Base-by-base conservation (phyloP, 2,113 vertebrate species). In the Connochaetes taurinus region DNA sequence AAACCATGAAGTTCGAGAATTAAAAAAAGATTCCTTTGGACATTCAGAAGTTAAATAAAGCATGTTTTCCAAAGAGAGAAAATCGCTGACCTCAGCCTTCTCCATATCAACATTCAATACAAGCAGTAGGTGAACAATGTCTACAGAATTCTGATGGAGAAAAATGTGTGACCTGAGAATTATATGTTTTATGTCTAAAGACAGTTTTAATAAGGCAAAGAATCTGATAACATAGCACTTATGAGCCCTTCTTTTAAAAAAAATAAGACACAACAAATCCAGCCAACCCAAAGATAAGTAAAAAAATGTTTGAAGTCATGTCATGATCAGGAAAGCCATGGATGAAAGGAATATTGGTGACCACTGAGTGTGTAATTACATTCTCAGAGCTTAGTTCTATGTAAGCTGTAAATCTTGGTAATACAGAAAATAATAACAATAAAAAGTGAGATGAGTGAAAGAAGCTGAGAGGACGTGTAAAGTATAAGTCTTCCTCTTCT, bases 401-500 rank as follows among this genome's bases (percentile, higher is more conserved):
- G 2, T 50, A 74, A 52, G 52, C 84, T 62, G 62, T 95, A 95
- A 93, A 95, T 92, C 90, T 97, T 29, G 2, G 40, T 80, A 74
- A 40, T 53, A 87, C 7, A 92, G 84, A 95, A 96, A 95, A 27
- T 50, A 94, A 80, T 53, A 81, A 81, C 12, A 82, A 55, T 27
- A 84, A 84, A 81, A 94, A 93, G 40, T 83, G 36, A 93, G 43
- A 71, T 40, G 27, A 91, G 11, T 53, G 16, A 50, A 58, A 95
- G 64, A 80, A 96, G 50, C 57, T 93, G 10, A 40, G 83, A 91
- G 64, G 29, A 87, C 45, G 12, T 27, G 2, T 57, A 62, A 90
- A 96, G 80, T 84, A 87, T 62, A 92, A 87, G 52, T 95, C 83
- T 67, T 85, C 71, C 33, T 94, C 82, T 52, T 93, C 64, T 94